Base-by-base conservation (phyloP, 2,888 invertebrate species). In the Lasioglossum vierecki region DNA sequence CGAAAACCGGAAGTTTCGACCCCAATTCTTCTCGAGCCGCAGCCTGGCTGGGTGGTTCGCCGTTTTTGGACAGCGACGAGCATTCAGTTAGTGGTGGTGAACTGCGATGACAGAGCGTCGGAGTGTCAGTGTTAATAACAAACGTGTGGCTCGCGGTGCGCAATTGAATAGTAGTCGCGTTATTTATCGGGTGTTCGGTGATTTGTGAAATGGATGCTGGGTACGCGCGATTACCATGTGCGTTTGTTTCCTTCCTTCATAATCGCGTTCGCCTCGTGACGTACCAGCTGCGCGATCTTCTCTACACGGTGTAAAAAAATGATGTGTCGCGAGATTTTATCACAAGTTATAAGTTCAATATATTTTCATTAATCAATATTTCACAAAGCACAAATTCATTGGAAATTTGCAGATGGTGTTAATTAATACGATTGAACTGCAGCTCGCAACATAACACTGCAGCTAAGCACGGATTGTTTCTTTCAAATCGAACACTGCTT, bases 81-180 rank as follows among this genome's bases (percentile, higher is more conserved):
- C 26, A 46, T 73, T 44, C 35, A 22, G 57, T 74, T 76, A 60
- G 26, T 26, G 49, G 63, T n/a, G 72, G 76, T 82, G 73, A 82
- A 83, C 73, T 73, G 82, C n/a, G 15, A 53, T 15, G 66, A 74
- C 41, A 41, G 30, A 1, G 68, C 35, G 44, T 26, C 46, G 13
- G 26, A 18, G 66, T 35, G 66, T 66, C 35, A 11, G 39, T 57
- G 76, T 82, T 83, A 77, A 73, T 77, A 80, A 73, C 60, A 46
- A 66, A 26, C 8, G 39, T 22, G 39, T 22, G 8, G 68, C 9
- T 22, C 22, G 22, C 22, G 68, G 68, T 18, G 68, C 22, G 30
- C 26, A 30, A 39, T 68, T 39, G 22, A 68, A 68, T 39, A 1
- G 39, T 39, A 22, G 39, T 18, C 22, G 4, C 68, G 68, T 68